Evolutionary conservation across 2,888 invertebrate species (phyloP), one percentile per base, ranked within the genome.

Genomic region (Agonum fuliginosum): DNA sequence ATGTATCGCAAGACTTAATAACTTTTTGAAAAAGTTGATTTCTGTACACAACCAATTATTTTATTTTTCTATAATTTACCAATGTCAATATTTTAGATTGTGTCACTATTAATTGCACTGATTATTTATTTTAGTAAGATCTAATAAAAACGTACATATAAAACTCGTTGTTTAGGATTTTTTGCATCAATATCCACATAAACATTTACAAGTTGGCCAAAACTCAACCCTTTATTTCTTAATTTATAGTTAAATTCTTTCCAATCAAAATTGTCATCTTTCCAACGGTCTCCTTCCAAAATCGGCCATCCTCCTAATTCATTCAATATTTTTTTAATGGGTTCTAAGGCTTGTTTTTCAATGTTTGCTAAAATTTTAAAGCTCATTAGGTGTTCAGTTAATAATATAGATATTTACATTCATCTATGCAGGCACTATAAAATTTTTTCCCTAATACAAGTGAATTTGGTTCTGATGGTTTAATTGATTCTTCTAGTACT

Each of bases 301-400:
- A 94, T 92, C 0, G 97, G 97, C 96, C 96, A 97, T 3, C 95
- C 95, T 0, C 96, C 96, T n/a, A 97, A 88, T 8, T 89, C 88
- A 20, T 89, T 88, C 65, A 96, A 86, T 83, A 94, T 91, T 0
- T 90, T 87, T 75, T 90, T 85, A 43, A 96, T 88, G 0, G 96
- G 95, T 4, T 88, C 85, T 17, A 93, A 85, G 0, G 94, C 96
- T 51, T 92, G 89, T 1, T 90, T 87, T 83, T 96, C 95, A 82
- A 96, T 95, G n/a, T 91, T 86, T 81, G 91, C 96, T 96, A 85
- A 2, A 83, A 83, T 30, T 12, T 20, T 19, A 48, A 48, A 20
- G 19, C 17, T 20, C 10, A 20, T 20, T 17, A 48, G 6, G 17
- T 17, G 5, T 20, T 48, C 1, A 20, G 14, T 12, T 22, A 1